Evolutionary conservation across 2,888 invertebrate species (phyloP).

Genomic region (Nephrotoma flavescens): DNA sequence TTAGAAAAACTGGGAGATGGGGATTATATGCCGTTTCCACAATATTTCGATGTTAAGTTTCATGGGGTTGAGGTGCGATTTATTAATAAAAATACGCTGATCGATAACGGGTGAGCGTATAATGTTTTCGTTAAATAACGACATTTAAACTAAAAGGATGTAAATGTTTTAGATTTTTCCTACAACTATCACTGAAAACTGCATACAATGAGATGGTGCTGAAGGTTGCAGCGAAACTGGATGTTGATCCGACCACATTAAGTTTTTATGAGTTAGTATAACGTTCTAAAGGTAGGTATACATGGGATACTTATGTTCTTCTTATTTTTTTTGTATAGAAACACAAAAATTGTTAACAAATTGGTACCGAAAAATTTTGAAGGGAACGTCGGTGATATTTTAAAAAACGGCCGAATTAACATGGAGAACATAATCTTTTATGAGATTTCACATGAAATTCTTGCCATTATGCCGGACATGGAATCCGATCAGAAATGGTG

Average conservation of each 20-base stretch:
- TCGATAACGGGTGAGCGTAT: slow-evolving; percentile 77
- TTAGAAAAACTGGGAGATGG: slow-evolving; percentile 53
- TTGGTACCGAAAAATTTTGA: background rate
- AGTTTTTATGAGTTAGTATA: background rate
- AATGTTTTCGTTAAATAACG: slow-evolving; percentile 78
- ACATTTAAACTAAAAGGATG: slow-evolving; percentile 78
- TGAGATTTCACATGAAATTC: background rate
- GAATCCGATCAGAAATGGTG: background rate
- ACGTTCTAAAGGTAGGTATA: background rate
- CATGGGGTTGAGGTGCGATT: slow-evolving; percentile 88
- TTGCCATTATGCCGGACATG: background rate
- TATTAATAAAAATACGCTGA: slow-evolving; percentile 86
- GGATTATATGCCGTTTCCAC: slow-evolving; percentile 81
- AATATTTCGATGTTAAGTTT: slow-evolving; percentile 83
- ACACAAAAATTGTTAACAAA: background rate
- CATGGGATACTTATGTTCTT: background rate
- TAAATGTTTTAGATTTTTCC: slow-evolving; percentile 39
- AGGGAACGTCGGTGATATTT: background rate
- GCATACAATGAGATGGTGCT: background rate
- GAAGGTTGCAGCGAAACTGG: background rate
- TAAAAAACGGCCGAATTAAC: background rate
- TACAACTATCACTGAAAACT: background rate
- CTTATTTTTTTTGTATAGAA: background rate
- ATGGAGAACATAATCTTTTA: background rate
- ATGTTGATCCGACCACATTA: background rate